Conservation (phyloP, 1,140 invertebrate species). For the Drosophila sp. region DNA sequence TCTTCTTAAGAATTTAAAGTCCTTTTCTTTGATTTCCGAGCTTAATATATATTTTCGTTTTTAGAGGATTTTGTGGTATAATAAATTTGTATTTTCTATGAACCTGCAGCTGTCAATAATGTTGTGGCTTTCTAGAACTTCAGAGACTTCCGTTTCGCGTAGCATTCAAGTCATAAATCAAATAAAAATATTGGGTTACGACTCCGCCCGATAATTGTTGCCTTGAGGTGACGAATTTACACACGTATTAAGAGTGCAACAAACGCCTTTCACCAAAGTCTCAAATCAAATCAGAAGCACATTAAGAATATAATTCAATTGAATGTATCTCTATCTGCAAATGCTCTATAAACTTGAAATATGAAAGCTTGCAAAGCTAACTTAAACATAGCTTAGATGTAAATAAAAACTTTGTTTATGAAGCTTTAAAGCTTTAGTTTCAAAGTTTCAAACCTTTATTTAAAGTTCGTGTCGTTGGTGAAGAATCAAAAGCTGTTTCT, state of each 20-base stretch:
- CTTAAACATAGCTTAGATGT: no score
- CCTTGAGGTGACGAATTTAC: constrained; percentile 22
- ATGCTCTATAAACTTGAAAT: neutral
- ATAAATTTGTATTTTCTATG: no score
- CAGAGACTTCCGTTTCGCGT: constrained; percentile 30
- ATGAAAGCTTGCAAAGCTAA: neutral
- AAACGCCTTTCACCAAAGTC: constrained; percentile 29
- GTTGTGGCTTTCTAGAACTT: neutral
- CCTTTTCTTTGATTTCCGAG: no score
- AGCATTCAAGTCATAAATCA: constrained; percentile 30
- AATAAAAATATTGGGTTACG: neutral
- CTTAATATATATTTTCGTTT: no score
- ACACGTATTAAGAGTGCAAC: constrained; percentile 21
- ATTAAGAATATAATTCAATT: neutral
- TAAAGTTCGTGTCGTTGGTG: neutral
- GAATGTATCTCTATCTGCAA: neutral
- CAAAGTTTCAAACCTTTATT: neutral
- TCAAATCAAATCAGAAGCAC: neutral
- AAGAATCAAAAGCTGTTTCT: neutral
- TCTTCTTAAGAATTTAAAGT: no score
- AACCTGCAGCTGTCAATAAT: neutral
- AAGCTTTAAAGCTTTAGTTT: no score
- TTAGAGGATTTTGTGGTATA: no score
- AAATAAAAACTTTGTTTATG: no score
- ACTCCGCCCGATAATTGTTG: constrained; percentile 33